Base-by-base conservation (phyloP, 2,888 invertebrate species). In the Drosophila flavopinicola region DNA sequence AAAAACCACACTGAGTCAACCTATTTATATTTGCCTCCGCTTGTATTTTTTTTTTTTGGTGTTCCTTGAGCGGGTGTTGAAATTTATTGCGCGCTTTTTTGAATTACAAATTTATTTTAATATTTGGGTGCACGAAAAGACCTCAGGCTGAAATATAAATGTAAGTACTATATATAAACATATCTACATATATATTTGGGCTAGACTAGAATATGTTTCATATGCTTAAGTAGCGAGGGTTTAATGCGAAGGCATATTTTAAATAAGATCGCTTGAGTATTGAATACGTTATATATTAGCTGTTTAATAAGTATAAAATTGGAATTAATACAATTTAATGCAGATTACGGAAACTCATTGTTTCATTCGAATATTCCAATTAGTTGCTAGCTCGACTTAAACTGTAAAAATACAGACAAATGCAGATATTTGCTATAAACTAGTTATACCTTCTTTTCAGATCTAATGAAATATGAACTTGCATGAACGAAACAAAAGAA, bases 31-130 rank as follows among this genome's bases (percentile, higher is more conserved):
- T 64, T 35, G 32, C 33, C 10, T 3, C 5, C 44, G 11, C 44
- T 44, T 59, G 10, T 45, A 3, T 24, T 11, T 38, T 37, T 42
- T 42, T 30, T 44, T 29, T 38, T 32, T 47, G n/a, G 27, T 47
- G 9, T 58, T 48, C 29, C 52, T 49, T 35, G 38, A 39, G 54
- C 54, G 61, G 67, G 67, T 71, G 76, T 67, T 74, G 73, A 72
- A 79, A 78, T 79, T 79, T 80, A 84, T 80, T 73, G 78, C 66
- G 44, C 65, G 79, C 73, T 73, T 49, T 64, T 80, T 84, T 80
- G 79, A 75, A 84, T 79, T 75, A 79, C 79, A 79, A 79, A 79
- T 79, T 84, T 84, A 84, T 84, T 84, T 80, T 72, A 80, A 84
- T 84, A 68, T 83, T 67, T 70, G 41, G 54, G 39, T 24, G 56